Base-by-base conservation (phyloP, 2,113 vertebrate species). In the Orcinus orca region DNA sequence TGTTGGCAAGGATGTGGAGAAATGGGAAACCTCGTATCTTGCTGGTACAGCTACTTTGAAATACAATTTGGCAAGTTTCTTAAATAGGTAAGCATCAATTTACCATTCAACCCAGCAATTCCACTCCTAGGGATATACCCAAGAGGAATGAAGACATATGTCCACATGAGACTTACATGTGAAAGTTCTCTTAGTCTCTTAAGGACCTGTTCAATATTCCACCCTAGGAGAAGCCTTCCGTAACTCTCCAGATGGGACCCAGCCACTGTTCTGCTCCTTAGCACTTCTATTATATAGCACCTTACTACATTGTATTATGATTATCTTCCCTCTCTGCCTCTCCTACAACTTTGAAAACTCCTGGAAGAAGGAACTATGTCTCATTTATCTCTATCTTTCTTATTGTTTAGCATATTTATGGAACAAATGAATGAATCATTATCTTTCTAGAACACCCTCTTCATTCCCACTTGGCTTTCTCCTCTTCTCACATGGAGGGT, bases 231-330 rank as follows among this genome's bases (percentile, higher is more conserved):
- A 83, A 15, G 26, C 5, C 2, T 14, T 25, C 33, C 50, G 36
- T 31, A 29, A 70, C 12, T 0, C 65, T 50, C 36, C 26, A 29
- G 67, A 74, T 20, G 11, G 31, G n/a, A 36, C 23, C 33, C 14
- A 3, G 17, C 13, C 58, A 38, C 15, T 33, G 0, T 12, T 15
- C 12, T 36, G 38, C 29, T 50, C 53, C 1, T 0, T 0, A 77
- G 62, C 53, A 21, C 86, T 36, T 53, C 74, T 18, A 14, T 29
- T 1, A 44, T 1, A 67, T 0, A 63, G 36, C 12, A 38, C 81
- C 47, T 50, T 7, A 33, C 33, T 18, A 17, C 4, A 1, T 1
- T 13, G 4, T 8, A 6, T 26, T 17, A 53, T 3, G 47, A 9
- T 6, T 13, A 18, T 60, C 23, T 65, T 68, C 55, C 6, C 33